A percentile compares a stretch with the other conserved stretches of the same genome.
These are phyloP conservation scores for Neolamprologus brichardi DNA, from an alignment of 2,113 vertebrate species.

Conservation along the genomic window DNA sequence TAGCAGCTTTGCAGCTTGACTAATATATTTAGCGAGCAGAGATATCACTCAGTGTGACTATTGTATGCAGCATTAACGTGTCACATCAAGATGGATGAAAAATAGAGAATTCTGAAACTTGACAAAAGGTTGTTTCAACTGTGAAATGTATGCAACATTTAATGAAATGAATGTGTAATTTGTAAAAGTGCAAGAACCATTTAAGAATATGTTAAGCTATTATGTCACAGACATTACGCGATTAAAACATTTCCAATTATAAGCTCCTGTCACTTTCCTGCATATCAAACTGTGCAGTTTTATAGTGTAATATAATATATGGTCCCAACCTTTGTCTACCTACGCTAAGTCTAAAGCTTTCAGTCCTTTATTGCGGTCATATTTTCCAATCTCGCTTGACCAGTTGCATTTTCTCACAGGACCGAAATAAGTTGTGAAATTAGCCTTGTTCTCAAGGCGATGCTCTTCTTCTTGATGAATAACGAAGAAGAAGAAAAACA, in stretches of 20 bases:
- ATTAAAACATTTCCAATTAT: constrained; percentile 6
- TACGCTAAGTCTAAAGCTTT: constrained; percentile 18
- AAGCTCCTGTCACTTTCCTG: not conserved
- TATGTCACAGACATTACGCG: not conserved
- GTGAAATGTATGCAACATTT: not conserved
- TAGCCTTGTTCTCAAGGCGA: not conserved
- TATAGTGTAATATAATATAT: not conserved
- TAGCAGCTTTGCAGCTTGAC: not conserved
- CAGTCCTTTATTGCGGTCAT: constrained; percentile 36
- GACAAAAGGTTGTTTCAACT: not conserved
- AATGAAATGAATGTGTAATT: not conserved
- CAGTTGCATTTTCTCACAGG: constrained; percentile 1
- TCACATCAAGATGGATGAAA: not conserved
- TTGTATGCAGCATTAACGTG: not conserved
- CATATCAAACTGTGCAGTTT: not conserved
- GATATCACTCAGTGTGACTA: not conserved
- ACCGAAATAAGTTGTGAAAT: constrained; percentile 17
- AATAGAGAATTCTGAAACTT: not conserved
- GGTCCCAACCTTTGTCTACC: not conserved
- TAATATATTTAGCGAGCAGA: not conserved
- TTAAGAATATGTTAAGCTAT: not conserved
- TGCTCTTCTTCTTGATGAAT: not conserved
- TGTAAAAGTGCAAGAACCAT: not conserved
- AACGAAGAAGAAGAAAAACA: not conserved
- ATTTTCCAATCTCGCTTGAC: constrained; percentile 40